Percentiles rank a stretch among this genome's conserved stretches.
Evolutionary conservation across 1,140 invertebrate species (phyloP).

Genomic region (Idris sp.): DNA sequence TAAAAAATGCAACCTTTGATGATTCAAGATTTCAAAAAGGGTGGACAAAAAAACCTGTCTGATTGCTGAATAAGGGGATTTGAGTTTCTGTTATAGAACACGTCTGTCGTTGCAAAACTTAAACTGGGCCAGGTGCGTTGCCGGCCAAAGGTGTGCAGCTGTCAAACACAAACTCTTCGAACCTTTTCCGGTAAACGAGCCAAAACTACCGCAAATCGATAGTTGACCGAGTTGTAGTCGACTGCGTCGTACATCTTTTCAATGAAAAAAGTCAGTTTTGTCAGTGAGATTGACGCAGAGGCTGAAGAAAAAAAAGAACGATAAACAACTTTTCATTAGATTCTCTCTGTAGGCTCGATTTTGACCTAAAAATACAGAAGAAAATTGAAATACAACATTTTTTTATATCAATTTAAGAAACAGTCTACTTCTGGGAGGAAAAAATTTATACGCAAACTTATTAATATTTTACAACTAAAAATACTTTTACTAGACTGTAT

Average conservation of each 20-base stretch:
- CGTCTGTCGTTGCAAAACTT: conserved; percentile 22
- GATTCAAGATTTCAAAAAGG: conserved; percentile 12
- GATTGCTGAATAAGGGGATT: too few relatives aligned
- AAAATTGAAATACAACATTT: too few relatives aligned
- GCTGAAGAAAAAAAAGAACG: background rate
- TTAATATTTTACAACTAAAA: too few relatives aligned
- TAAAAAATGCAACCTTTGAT: too few relatives aligned
- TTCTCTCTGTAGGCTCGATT: background rate
- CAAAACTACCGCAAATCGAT: conserved; percentile 47
- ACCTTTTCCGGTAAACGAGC: conserved; percentile 45
- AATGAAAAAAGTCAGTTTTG: conserved; percentile 13
- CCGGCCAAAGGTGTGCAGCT: conserved; percentile 44
- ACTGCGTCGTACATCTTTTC: conserved; percentile 41
- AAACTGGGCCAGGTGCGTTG: conserved; percentile 50
- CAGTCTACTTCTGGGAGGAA: too few relatives aligned
- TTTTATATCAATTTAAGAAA: too few relatives aligned
- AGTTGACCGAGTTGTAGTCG: conserved; percentile 54
- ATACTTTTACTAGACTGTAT: too few relatives aligned
- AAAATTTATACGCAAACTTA: too few relatives aligned
- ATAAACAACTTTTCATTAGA: conserved; percentile 3
- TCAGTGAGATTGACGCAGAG: conserved; percentile 7
- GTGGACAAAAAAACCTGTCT: too few relatives aligned
- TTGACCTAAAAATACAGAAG: too few relatives aligned
- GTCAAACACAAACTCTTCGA: conserved; percentile 17
- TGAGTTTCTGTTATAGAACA: conserved; percentile 4